These are phyloP conservation scores for Barnardius zonarius DNA, from an alignment of 2,113 vertebrate species.

Conservation along the genomic window DNA sequence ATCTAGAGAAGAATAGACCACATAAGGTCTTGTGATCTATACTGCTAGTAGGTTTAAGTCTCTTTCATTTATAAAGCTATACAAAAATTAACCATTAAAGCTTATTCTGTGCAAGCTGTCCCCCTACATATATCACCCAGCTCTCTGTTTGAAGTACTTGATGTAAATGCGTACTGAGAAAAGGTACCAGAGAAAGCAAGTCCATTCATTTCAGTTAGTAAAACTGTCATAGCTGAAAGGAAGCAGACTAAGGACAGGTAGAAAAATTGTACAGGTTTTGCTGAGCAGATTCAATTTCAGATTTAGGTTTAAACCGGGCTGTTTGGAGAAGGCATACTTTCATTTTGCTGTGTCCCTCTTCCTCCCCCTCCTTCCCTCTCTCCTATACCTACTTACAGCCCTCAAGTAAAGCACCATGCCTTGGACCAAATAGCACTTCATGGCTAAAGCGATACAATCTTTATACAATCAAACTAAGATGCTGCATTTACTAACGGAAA, in stretches of 20 bases:
- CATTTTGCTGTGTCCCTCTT: not conserved
- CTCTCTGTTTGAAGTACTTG: slow-evolving; percentile 43
- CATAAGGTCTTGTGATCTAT: slow-evolving; percentile 47
- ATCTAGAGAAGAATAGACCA: slow-evolving; percentile 51
- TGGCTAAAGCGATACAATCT: slow-evolving; percentile 47
- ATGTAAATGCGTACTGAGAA: slow-evolving; percentile 17
- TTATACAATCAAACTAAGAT: slow-evolving; percentile 42
- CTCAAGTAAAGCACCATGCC: slow-evolving; percentile 6
- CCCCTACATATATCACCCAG: slow-evolving; percentile 43
- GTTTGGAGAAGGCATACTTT: slow-evolving; percentile 61
- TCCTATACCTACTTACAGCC: slow-evolving; percentile 7
- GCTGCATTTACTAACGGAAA: slow-evolving; percentile 13
- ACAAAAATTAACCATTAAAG: slow-evolving; percentile 59
- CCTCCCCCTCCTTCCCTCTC: slow-evolving; percentile 30
- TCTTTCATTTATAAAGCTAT: slow-evolving; percentile 40
- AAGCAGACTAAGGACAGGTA: slow-evolving; percentile 68
- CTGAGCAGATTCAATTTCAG: slow-evolving; percentile 71
- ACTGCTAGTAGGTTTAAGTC: slow-evolving; percentile 41
- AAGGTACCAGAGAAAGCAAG: slow-evolving; percentile 64
- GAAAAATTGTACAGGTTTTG: slow-evolving; percentile 71
- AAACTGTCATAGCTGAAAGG: slow-evolving; percentile 81
- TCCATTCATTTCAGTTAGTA: slow-evolving; percentile 81
- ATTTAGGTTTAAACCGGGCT: slow-evolving; percentile 26
- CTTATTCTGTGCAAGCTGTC: slow-evolving; percentile 42
- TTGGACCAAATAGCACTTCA: slow-evolving; percentile 51